A percentile compares a stretch with the other conserved stretches of the same genome.
These are phyloP conservation scores for Heliconius himera DNA, from an alignment of 1,140 invertebrate genomes.

Conservation along the genomic window DNA sequence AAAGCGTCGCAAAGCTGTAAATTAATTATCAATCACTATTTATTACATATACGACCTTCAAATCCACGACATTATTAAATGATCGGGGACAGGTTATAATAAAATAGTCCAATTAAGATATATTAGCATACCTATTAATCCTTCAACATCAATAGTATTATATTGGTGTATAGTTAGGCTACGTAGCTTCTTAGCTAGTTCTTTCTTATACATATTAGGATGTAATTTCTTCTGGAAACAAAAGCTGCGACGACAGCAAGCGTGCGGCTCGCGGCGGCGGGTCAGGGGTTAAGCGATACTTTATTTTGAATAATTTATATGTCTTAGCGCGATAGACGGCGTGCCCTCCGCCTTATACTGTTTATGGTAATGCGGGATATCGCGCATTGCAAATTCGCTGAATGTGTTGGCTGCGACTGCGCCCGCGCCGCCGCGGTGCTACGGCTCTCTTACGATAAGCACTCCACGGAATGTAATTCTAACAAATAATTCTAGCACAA, in stretches of 20 bases:
- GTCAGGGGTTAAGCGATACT: constrained; percentile 80
- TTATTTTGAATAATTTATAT: constrained; percentile 82
- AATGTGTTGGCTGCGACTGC: constrained; percentile 59
- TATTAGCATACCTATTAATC: constrained; percentile 42
- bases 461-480: constrained; percentile 59
- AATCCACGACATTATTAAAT: constrained; percentile 41
- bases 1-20: constrained; percentile 39
- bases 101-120: constrained; percentile 36
- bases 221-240: constrained; percentile 19
- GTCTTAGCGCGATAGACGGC: constrained; percentile 79
- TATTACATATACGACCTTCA: constrained; percentile 48
- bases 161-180: not conserved
- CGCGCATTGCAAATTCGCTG: constrained; percentile 80
- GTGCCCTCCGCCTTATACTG: constrained; percentile 76
- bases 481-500: constrained; percentile 6
- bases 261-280: constrained; percentile 57
- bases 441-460: constrained; percentile 64
- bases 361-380: constrained; percentile 80
- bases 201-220: not conserved
- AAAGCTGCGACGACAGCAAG: constrained; percentile 43
- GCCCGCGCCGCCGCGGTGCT: constrained; percentile 46
- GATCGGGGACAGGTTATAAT: constrained; percentile 37
- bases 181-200: not conserved
- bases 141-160: constrained; percentile 22
- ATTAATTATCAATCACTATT: constrained; percentile 47